Conservation (phyloP, 2,797 vertebrate species). For the Chromobotia macracanthus region DNA sequence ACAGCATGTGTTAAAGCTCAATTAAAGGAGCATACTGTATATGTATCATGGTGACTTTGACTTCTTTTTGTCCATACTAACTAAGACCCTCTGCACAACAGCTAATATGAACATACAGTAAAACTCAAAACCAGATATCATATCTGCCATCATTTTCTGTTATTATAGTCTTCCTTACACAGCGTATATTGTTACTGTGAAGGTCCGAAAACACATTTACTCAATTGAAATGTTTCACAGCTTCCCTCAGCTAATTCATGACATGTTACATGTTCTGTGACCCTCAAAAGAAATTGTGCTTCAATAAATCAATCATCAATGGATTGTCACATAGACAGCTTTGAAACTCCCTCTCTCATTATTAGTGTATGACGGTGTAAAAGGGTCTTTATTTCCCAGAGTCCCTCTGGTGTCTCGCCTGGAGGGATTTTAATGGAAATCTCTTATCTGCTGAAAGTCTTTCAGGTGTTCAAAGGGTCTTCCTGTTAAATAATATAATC, state of each 20-base stretch:
- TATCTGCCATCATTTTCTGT: background rate
- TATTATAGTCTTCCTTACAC: too few relatives aligned
- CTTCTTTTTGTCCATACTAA: too few relatives aligned
- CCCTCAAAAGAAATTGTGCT: constrained; percentile 49
- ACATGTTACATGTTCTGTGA: constrained; percentile 5
- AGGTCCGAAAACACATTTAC: too few relatives aligned
- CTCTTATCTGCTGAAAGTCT: constrained; percentile 72
- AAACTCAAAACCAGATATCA: background rate
- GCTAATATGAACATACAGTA: too few relatives aligned
- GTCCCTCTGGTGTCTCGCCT: constrained; percentile 64
- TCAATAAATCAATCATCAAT: constrained; percentile 71
- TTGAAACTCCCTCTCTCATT: constrained; percentile 66
- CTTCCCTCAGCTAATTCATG: constrained; percentile 42
- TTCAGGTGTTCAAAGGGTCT: constrained; percentile 74
- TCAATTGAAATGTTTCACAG: background rate
- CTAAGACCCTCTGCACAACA: too few relatives aligned
- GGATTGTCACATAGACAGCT: constrained; percentile 64
- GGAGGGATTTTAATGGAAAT: constrained; percentile 74
- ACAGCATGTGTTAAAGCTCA: background rate
- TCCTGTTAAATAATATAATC: constrained; percentile 76
- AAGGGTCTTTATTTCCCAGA: constrained; percentile 72
- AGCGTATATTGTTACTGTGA: background rate
- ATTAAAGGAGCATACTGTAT: too few relatives aligned
- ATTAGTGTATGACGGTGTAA: constrained; percentile 70
- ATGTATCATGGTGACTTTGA: too few relatives aligned